Conservation (phyloP, 2,113 vertebrate genomes). For the Proterorhinus semilunaris region DNA sequence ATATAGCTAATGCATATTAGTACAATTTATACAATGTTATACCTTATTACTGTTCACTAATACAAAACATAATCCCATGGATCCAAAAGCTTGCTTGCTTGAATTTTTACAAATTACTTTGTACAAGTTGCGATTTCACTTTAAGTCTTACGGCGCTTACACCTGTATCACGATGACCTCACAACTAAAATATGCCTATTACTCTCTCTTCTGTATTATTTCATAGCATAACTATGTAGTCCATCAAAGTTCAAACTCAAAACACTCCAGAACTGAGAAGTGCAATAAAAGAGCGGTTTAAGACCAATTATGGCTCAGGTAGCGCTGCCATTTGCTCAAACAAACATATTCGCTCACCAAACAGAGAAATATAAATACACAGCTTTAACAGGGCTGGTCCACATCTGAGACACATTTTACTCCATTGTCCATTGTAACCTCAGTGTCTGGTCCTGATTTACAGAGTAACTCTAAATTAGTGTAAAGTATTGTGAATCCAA, state of each 20-base stretch:
- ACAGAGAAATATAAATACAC: conserved; percentile 41
- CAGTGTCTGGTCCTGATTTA: conserved; percentile 5
- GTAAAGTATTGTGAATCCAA: conserved; percentile 4
- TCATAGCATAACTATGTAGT: conserved; percentile 74
- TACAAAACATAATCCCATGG: background rate
- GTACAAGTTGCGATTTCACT: conserved; percentile 1
- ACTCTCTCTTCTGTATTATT: conserved; percentile 44
- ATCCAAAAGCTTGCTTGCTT: background rate
- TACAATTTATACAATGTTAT: background rate
- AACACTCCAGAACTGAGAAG: conserved; percentile 40
- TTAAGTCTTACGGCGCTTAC: conserved; percentile 12
- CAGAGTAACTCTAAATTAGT: conserved; percentile 5
- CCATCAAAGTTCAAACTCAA: conserved; percentile 67
- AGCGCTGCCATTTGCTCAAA: conserved; percentile 22
- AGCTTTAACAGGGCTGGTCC: conserved; percentile 4
- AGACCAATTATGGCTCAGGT: conserved; percentile 73
- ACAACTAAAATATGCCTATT: conserved; percentile 25
- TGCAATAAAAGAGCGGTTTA: conserved; percentile 63
- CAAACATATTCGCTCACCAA: conserved; percentile 25
- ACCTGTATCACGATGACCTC: conserved; percentile 20
- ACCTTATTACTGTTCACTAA: background rate
- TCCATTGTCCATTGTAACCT: conserved; percentile 20
- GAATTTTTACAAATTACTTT: background rate
- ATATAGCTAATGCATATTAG: background rate
- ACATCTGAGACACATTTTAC: conserved; percentile 39